These are phyloP conservation scores for Styela clava DNA, from an alignment of 23 tunicate species.

Conservation along the genomic window DNA sequence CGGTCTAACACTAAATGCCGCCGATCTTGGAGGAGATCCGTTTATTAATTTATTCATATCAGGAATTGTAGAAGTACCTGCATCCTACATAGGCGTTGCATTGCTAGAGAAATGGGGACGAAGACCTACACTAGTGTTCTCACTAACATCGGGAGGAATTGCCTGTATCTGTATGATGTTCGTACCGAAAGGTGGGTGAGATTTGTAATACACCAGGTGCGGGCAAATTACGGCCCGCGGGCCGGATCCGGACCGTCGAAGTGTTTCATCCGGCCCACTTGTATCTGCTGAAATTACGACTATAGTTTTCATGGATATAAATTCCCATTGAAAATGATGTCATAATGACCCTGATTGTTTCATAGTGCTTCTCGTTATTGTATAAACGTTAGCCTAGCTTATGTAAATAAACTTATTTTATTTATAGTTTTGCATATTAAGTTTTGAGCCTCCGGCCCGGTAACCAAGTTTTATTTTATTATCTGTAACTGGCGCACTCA, in stretches of 20 bases:
- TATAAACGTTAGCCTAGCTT: neutral
- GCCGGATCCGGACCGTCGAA: no score
- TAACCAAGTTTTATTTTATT: neutral
- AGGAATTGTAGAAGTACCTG: slow-evolving; percentile 89
- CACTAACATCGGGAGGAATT: slow-evolving; percentile 43
- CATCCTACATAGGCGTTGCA: slow-evolving; percentile 39
- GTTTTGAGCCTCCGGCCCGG: no score
- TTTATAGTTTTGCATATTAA: no score
- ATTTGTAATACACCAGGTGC: no score
- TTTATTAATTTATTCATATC: slow-evolving; percentile 76
- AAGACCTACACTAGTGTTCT: slow-evolving; percentile 44
- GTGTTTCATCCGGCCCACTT: no score
- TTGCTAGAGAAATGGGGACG: slow-evolving; percentile 79
- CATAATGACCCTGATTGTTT: slow-evolving; percentile 45
- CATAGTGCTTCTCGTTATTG: slow-evolving; percentile 18
- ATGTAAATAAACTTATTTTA: neutral
- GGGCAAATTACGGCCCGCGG: no score
- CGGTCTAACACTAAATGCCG: slow-evolving; percentile 88
- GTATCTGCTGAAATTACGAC: no score
- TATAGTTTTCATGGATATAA: no score
- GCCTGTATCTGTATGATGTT: slow-evolving; percentile 60
- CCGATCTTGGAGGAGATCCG: slow-evolving; percentile 91
- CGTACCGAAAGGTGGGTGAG: slow-evolving; percentile 66
- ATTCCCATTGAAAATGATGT: neutral
- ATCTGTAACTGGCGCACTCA: no score